phyloP scores from a whole-genome alignment of 1,140 invertebrate genomes.

The Drosophila sulfurigaster region DNA sequence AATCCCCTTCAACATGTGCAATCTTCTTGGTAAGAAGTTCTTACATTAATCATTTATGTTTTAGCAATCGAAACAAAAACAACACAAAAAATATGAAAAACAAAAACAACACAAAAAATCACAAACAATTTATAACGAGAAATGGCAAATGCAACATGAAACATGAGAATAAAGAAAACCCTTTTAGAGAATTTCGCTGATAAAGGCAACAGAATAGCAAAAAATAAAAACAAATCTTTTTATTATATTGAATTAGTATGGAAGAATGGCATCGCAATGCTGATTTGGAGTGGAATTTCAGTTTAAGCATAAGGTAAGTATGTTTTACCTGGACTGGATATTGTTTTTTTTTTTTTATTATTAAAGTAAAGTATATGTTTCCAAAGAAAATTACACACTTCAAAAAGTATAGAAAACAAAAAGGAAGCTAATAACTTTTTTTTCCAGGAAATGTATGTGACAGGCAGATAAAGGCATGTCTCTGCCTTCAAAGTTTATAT shows the following conservation, averaged over 20 bases:
- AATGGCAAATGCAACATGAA: constrained; percentile 48
- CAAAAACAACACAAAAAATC: constrained; percentile 47
- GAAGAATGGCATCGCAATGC: background rate
- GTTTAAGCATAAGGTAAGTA: too few species aligned
- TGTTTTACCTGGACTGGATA: too few species aligned
- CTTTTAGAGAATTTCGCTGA: constrained; percentile 83
- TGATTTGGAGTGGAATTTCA: too few species aligned
- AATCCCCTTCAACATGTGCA: constrained; percentile 67
- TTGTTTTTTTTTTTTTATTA: too few species aligned
- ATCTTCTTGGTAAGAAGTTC: constrained; percentile 48
- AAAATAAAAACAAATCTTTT: constrained; percentile 16
- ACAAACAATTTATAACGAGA: constrained; percentile 60
- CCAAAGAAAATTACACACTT: too few species aligned
- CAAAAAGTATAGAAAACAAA: too few species aligned
- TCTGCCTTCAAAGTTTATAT: too few species aligned
- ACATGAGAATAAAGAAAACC: constrained; percentile 72
- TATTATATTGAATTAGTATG: background rate
- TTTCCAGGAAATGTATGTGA: too few species aligned
- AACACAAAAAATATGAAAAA: constrained; percentile 24
- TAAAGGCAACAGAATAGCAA: constrained; percentile 80
- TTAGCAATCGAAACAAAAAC: constrained; percentile 53
- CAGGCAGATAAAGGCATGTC: too few species aligned
- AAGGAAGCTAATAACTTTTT: too few species aligned
- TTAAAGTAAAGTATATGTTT: too few species aligned
- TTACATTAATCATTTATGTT: constrained; percentile 66